phyloP scores from a whole-genome alignment of 2,888 invertebrate genomes.

The Hemistola chrysoprasaria region DNA sequence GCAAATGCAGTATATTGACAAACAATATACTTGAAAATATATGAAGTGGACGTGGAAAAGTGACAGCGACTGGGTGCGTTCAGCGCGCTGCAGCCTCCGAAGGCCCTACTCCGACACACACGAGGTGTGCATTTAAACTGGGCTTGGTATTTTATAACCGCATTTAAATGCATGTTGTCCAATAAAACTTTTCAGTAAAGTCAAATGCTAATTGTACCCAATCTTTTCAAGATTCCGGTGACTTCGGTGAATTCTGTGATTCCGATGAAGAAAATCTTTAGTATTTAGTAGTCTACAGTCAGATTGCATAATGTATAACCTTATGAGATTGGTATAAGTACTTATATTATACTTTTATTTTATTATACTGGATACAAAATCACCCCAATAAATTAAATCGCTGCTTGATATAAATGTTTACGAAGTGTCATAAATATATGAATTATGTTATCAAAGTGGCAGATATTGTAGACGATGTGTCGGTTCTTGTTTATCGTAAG shows the following conservation, averaged over 20 bases:
- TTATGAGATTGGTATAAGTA: too few relatives aligned
- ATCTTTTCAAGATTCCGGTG: conserved; percentile 6
- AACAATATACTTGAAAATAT: conserved; percentile 69
- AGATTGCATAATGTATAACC: too few relatives aligned
- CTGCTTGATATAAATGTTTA: conserved; percentile 21
- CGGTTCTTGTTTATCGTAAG: conserved; percentile 48
- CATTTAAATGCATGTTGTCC: conserved; percentile 12
- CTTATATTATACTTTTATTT: too few relatives aligned
- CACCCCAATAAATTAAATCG: conserved; percentile 14
- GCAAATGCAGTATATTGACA: conserved; percentile 66
- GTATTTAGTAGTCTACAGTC: too few relatives aligned
- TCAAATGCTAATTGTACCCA: conserved; percentile 17
- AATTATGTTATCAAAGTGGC: conserved; percentile 22
- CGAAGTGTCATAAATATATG: conserved; percentile 19
- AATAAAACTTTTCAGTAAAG: conserved; percentile 14
- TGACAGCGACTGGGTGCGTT: conserved; percentile 51
- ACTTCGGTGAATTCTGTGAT: too few relatives aligned
- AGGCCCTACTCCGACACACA: conserved; percentile 20
- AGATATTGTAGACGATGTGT: conserved; percentile 50
- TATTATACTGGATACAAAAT: too few relatives aligned
- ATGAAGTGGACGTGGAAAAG: conserved; percentile 65
- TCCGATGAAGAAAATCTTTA: too few relatives aligned
- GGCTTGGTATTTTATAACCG: conserved; percentile 20
- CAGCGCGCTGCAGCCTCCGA: conserved; percentile 24
- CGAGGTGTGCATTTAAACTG: conserved; percentile 23